These are phyloP conservation scores for Macroglossus sobrinus DNA, from an alignment of 2,113 vertebrate species.

Conservation along the genomic window DNA sequence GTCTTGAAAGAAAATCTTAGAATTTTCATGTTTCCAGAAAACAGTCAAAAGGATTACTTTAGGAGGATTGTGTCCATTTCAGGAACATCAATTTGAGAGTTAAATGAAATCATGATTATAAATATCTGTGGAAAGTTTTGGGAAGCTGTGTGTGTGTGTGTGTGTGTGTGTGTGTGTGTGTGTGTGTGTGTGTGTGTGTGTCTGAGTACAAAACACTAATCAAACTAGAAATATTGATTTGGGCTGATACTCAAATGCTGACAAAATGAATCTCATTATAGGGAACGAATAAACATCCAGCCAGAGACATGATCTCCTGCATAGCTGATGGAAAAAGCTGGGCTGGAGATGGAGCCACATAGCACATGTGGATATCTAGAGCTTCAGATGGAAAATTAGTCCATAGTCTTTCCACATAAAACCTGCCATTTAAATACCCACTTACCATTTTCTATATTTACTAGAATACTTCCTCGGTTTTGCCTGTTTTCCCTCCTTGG, in stretches of 20 bases:
- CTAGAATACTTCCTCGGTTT: not conserved
- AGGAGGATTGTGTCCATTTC: not conserved
- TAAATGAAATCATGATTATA: not conserved
- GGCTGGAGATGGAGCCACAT: not conserved
- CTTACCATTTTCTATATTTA: not conserved
- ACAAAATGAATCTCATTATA: constrained; percentile 26
- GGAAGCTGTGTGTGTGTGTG: not conserved
- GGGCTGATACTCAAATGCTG: not conserved
- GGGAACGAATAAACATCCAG: constrained; percentile 13
- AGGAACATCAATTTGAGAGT: not conserved
- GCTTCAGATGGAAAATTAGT: not conserved
- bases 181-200: not conserved
- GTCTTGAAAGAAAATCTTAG: not conserved
- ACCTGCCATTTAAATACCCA: not conserved
- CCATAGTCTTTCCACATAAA: not conserved
- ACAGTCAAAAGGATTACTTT: not conserved
- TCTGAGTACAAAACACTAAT: not conserved
- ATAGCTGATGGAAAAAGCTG: not conserved
- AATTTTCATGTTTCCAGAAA: not conserved
- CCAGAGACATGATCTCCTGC: not conserved
- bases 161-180: too few species aligned
- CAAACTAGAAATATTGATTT: not conserved
- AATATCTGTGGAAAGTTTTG: not conserved
- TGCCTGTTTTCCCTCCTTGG: not conserved
- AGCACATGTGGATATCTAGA: not conserved